Evolutionary conservation across 1,140 invertebrate species (phyloP), one percentile per base, ranked within the genome.

Genomic region (Eueides isabella): DNA sequence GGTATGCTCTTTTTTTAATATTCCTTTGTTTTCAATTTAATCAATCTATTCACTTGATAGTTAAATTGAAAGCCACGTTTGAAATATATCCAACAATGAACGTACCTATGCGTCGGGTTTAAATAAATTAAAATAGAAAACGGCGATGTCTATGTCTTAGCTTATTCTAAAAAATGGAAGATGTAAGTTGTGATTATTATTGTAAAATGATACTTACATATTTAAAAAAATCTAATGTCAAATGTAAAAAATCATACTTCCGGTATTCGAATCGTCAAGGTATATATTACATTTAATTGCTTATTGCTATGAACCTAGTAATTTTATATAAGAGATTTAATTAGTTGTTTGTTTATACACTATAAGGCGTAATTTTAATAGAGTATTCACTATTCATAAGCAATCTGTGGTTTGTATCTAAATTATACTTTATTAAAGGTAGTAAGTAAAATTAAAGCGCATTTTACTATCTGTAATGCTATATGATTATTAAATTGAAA

Each of bases 371-470:
- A 55, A 55, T 26, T 55, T 67, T 41, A 67, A 67, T 67, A 7
- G 65, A 67, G 33, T 41, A 67, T 67, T 67, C 65, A 67, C 35
- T 44, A 67, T 67, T 67, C 19, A 26, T n/a, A 66, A 55, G 23
- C 1, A 26, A 55, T 55, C 48, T 55, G 23, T 26, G 12, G 2
- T 55, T 55, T 23, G 48, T 26, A 55, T 55, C 48, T 26, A 55
- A 55, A 55, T 55, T 55, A 55, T 55, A 26, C 48, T 55, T 26
- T 55, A 55, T 55, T 55, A 55, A 44, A 44, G 6, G 41, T 44
- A 44, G n/a, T 44, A 9, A 44, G 41, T 5, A 44, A 55, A 55
- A 55, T 55, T 55, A 55, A 48, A 2, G 16, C 6, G 19, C 16
- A 9, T 12, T 41, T 55, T 55, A 12, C 9, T 55, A 55, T 55